Conservation (phyloP, 2,113 vertebrate species). For the Dolichallabes microphthalmus region DNA sequence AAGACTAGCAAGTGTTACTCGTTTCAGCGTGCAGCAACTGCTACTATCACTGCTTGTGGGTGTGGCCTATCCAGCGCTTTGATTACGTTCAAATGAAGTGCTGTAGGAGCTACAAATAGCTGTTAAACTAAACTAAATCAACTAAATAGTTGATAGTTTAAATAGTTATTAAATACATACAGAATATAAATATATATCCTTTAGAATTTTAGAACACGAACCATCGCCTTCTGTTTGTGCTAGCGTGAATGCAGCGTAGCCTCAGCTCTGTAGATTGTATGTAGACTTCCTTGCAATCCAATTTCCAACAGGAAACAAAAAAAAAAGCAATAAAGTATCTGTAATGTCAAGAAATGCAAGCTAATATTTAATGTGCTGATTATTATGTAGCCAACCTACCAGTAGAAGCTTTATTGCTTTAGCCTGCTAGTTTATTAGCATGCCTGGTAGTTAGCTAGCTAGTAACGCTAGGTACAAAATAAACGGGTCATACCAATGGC, state of each 20-base stretch:
- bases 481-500: not conserved
- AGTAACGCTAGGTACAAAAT: not conserved
- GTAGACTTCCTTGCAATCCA: not conserved
- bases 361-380: not conserved
- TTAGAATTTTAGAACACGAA: not conserved
- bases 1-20: not conserved
- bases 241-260: not conserved
- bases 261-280: not conserved
- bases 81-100: not conserved
- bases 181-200: too few species aligned
- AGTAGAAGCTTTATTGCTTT: not conserved
- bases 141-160: not conserved
- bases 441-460: not conserved
- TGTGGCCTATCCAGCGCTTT: not conserved
- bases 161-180: too few species aligned
- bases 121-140: not conserved
- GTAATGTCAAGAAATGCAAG: not conserved
- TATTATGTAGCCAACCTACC: not conserved
- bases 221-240: not conserved
- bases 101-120: not conserved
- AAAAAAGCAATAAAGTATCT: conserved; percentile 14
- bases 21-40: not conserved
- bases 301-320: not conserved
- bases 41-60: not conserved
- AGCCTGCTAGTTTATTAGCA: not conserved